phyloP scores from a whole-genome alignment of 64 coral and sea anemone species.

The Montipora efflorescens region DNA sequence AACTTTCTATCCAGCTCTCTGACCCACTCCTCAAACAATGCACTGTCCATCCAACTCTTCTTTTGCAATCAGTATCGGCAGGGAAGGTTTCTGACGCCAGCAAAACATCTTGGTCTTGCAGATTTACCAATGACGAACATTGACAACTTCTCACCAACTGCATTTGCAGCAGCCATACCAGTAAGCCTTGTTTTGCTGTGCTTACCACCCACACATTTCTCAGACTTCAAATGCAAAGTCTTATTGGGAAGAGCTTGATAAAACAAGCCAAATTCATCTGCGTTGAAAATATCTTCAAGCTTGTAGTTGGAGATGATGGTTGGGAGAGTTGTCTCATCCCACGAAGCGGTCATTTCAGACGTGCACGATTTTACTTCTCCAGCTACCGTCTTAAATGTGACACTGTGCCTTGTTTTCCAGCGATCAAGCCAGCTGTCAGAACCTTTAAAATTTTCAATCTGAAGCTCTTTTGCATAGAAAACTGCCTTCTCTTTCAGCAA shows the following conservation, averaged over 20 bases:
- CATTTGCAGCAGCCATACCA: conserved; percentile 73
- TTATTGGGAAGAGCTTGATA: conserved; percentile 77
- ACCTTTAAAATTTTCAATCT: conserved; percentile 69
- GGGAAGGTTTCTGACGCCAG: conserved; percentile 27
- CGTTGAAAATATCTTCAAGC: conserved; percentile 59
- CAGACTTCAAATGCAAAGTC: conserved; percentile 67
- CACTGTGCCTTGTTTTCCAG: conserved; percentile 60
- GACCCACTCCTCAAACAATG: conserved; percentile 67
- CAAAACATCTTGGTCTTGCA: conserved; percentile 46
- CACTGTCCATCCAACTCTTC: conserved; percentile 68
- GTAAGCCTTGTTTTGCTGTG: conserved; percentile 68
- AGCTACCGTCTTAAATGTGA: conserved; percentile 64
- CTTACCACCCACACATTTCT: conserved; percentile 74
- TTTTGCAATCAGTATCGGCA: conserved; percentile 53
- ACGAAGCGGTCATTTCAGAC: conserved; percentile 70
- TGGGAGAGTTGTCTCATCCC: conserved; percentile 61
- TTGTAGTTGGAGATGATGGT: conserved; percentile 47
- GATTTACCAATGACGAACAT: conserved; percentile 76
- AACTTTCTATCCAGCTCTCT: conserved; percentile 67
- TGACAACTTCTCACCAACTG: conserved; percentile 58
- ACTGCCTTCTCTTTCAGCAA: conserved; percentile 67
- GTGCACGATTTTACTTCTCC: conserved; percentile 63
- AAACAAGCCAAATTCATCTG: conserved; percentile 71
- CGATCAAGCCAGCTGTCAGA: conserved; percentile 67
- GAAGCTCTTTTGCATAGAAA: conserved; percentile 54